These are phyloP conservation scores for Hanleya hanleyi DNA, from an alignment of 2,888 invertebrate genomes.

Conservation along the genomic window DNA sequence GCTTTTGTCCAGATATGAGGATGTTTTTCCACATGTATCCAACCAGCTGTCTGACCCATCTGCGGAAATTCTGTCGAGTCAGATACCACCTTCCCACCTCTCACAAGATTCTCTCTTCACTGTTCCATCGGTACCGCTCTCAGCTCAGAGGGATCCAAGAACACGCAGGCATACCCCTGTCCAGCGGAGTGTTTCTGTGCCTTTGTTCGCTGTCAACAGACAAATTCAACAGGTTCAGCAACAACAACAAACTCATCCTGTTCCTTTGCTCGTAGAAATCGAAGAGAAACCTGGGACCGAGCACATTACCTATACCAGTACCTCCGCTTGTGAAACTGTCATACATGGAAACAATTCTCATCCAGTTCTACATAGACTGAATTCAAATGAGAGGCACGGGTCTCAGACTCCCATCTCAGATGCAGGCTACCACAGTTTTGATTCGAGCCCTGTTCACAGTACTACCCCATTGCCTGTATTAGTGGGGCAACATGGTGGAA, in stretches of 20 bases:
- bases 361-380: not conserved
- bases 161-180: conserved; percentile 15
- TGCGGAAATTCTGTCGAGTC: not conserved
- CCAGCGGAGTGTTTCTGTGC: conserved; percentile 28
- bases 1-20: not conserved
- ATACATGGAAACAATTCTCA: not conserved
- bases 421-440: conserved; percentile 21
- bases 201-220: conserved; percentile 5
- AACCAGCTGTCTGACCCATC: not conserved
- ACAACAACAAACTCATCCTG: conserved; percentile 25
- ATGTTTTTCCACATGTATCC: not conserved
- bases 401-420: conserved; percentile 46
- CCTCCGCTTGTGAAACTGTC: not conserved
- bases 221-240: too few relatives aligned
- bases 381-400: not conserved
- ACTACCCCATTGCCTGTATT: conserved; percentile 6
- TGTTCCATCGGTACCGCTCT: conserved; percentile 26
- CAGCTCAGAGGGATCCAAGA: conserved; percentile 14
- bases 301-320: not conserved
- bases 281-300: not conserved
- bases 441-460: conserved; percentile 38
- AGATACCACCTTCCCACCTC: not conserved
- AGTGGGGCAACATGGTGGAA: not conserved
- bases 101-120: conserved; percentile 19
- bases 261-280: conserved; percentile 14